phyloP scores from a whole-genome alignment of 2,113 vertebrate genomes.

The Toxotes chatareus region DNA sequence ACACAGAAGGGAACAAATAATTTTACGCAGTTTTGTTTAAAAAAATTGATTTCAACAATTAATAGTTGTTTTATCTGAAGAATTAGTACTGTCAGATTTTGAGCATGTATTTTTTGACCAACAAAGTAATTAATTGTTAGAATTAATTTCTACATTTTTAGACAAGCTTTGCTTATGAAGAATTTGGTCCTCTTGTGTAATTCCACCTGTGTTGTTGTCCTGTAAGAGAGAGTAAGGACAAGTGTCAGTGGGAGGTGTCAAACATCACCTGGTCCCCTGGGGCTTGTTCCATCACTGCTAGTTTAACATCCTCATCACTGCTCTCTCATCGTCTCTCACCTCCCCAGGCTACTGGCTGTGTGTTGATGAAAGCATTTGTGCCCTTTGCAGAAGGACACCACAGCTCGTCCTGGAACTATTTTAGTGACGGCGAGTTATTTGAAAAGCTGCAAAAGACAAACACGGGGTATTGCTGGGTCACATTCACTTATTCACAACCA shows the following conservation, averaged over 20 bases:
- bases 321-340: slow-evolving; percentile 32
- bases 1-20: neutral
- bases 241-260: slow-evolving; percentile 28
- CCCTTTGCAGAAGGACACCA: slow-evolving; percentile 50
- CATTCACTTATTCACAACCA: neutral
- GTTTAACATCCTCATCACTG: slow-evolving; percentile 59
- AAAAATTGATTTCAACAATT: neutral
- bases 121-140: neutral
- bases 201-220: neutral
- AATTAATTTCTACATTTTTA: neutral
- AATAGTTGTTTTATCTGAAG: neutral
- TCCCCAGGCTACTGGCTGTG: slow-evolving; percentile 45
- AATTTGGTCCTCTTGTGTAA: neutral
- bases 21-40: too few species aligned
- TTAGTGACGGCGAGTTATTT: slow-evolving; percentile 30
- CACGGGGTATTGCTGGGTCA: neutral
- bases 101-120: neutral
- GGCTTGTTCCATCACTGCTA: slow-evolving; percentile 64
- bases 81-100: neutral
- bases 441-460: slow-evolving; percentile 31
- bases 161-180: neutral
- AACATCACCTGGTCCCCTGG: slow-evolving; percentile 63
- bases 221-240: slow-evolving; percentile 24
- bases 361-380: slow-evolving; percentile 36
- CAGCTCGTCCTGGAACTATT: slow-evolving; percentile 15